Base-by-base conservation (phyloP, 2,797 vertebrate genomes). In the Gallinago solitaria region DNA sequence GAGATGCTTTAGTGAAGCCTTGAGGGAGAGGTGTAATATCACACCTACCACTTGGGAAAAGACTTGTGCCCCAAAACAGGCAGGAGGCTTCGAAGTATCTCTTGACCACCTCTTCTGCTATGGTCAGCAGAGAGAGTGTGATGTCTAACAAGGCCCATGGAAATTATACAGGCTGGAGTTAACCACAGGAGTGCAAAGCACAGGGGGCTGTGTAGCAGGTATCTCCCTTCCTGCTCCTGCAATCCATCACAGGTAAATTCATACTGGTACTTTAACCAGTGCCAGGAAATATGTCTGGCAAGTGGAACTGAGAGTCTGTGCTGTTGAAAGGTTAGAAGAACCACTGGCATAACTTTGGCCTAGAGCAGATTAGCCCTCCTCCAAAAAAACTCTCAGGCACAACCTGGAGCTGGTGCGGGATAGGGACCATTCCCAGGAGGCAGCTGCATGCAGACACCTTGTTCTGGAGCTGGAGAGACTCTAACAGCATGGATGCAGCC, bases 321-420 rank as follows among this genome's bases (percentile, higher is more conserved):
- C 8, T 37, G 33, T 4, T 76, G 39, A 88, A 83, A 79, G 33
- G 16, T 32, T 32, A 43, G 39, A 65, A 54, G 32, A 76, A 68
- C 25, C 57, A 39, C 25, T 32, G 33, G 28, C 27, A 89, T 15
- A 30, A 35, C 20, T 89, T 69, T 56, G 19, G 33, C 47, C n/a
- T 80, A 39, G 63, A 37, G 89, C 24, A 73, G 11, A 54, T 50
- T 6, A 84, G 25, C 28, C 20, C 16, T 87, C 20, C n/a, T 73
- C 20, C 41, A 54, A 39, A 77, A 77, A 65, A 12, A 16, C 10
- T 69, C 27, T 7, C 18, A 5, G 4, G 33, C 16, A 67, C n/a
- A 69, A n/a, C 28, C 28, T 0, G 0, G 65, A 71, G 54, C 37
- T 65, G 33, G 28, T 0, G 2, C 1, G 0, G 37, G 47, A 35